phyloP scores from a whole-genome alignment of 2,113 vertebrate species.

The Vicugna pacos region DNA sequence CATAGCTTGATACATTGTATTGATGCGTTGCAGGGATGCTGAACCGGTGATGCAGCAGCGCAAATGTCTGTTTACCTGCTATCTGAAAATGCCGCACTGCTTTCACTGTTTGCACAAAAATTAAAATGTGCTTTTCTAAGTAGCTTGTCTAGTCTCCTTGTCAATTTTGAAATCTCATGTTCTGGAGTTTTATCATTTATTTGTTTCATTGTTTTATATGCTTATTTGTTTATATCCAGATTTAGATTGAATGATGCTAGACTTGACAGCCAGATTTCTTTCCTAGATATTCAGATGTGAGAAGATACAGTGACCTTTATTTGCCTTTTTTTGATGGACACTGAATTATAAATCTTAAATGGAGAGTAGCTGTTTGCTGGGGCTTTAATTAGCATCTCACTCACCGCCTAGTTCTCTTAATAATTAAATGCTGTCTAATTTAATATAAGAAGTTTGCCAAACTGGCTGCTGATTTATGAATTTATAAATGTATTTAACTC shows the following conservation, averaged over 20 bases:
- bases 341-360: slow-evolving; percentile 64
- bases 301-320: slow-evolving; percentile 48
- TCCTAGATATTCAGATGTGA: background rate
- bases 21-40: background rate
- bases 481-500: slow-evolving; percentile 59
- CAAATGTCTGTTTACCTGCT: slow-evolving; percentile 20
- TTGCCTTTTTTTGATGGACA: slow-evolving; percentile 58
- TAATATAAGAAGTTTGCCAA: slow-evolving; percentile 61
- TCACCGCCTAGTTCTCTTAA: slow-evolving; percentile 55
- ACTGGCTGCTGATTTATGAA: slow-evolving; percentile 54
- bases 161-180: slow-evolving; percentile 36
- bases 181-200: background rate
- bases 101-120: slow-evolving; percentile 30
- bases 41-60: background rate
- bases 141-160: background rate
- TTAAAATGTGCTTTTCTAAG: slow-evolving; percentile 15
- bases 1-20: background rate
- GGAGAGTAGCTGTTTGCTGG: background rate
- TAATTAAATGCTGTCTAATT: slow-evolving; percentile 69
- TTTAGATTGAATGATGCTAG: background rate
- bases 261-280: slow-evolving; percentile 24
- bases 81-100: slow-evolving; percentile 2
- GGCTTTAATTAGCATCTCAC: slow-evolving; percentile 65
- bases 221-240: background rate
- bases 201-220: background rate